Base-by-base conservation (phyloP, 1,140 invertebrate species). In the Nasonia longicornis region DNA sequence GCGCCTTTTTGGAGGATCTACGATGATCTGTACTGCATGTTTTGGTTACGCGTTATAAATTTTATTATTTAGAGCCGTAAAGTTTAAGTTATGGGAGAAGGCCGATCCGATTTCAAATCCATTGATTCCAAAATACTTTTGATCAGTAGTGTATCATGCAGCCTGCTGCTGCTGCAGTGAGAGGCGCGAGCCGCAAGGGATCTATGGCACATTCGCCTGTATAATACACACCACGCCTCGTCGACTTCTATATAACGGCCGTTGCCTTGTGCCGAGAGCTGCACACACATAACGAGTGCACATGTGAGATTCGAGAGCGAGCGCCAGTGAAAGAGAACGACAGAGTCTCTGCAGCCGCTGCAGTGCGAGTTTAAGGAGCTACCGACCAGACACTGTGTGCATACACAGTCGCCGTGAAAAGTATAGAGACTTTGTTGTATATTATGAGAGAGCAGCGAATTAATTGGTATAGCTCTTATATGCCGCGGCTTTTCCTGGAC, bases 101-200 rank as follows among this genome's bases (percentile, higher is more conserved):
- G 31, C 31, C 4, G 4, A 35, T 35, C 4, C 29, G 29, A 64
- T 22, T 35, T 38, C 3, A 4, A 66, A 38, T 2, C 12, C 35
- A 29, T 26, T 11, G 8, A 26, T 67, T 67, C 22, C 10, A 35
- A 42, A 20, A 45, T 67, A 74, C 78, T 74, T 67, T 67, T 67
- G 71, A 74, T n/a, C 70, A 71, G 78, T 73, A 73, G 71, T 48
- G 31, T 66, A 64, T 11, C 12, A 16, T 48, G 45, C 45, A 14
- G 14, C 14, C 45, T 0, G 14, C 26, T n/a, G 4, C 26, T 2
- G 45, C 2, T 8, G 45, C 79, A 70, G 79, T 80, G 79, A 80
- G 79, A 80, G 79, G 79, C 71, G 64, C 63, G 70, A 72, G 52
- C 22, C 26, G n/a, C 42, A 22, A 66, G 72, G 8, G 64, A 75